A percentile compares a stretch with the other conserved stretches of the same genome.
Evolutionary conservation across 2,113 vertebrate genomes (phyloP).

Genomic region (Nothocercus julius): DNA sequence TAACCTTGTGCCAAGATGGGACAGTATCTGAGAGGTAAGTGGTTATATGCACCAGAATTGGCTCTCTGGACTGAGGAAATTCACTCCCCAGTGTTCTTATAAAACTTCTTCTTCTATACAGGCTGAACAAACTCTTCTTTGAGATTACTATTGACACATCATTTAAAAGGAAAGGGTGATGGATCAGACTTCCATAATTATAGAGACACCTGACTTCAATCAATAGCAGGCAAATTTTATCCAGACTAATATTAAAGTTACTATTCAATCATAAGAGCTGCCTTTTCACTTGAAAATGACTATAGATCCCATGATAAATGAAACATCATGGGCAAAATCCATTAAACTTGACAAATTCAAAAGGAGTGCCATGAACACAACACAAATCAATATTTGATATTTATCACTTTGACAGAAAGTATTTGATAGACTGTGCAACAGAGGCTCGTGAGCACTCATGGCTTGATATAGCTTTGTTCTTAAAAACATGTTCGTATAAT

Average conservation of each 20-base stretch:
- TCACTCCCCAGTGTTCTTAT: not conserved
- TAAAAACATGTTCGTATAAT: not conserved
- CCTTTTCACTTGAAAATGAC: constrained; percentile 43
- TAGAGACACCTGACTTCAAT: constrained; percentile 15
- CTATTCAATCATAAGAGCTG: constrained; percentile 50
- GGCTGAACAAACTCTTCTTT: constrained; percentile 7
- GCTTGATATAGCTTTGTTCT: not conserved
- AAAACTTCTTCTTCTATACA: not conserved
- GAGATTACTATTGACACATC: constrained; percentile 7
- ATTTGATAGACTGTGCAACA: constrained; percentile 8
- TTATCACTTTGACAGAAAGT: constrained; percentile 65
- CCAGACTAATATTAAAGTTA: constrained; percentile 10
- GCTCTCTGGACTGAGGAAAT: not conserved
- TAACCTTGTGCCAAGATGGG: not conserved
- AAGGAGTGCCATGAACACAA: constrained; percentile 52
- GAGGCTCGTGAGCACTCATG: not conserved
- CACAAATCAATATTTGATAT: constrained; percentile 56
- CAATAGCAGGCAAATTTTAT: constrained; percentile 36
- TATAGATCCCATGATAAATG: constrained; percentile 62
- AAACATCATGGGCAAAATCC: constrained; percentile 30
- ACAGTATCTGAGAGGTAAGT: not conserved
- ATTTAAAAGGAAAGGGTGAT: constrained; percentile 4
- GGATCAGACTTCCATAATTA: constrained; percentile 19
- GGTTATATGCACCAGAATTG: not conserved
- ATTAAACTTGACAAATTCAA: constrained; percentile 57